Evolutionary conservation across 1,140 invertebrate genomes (phyloP), one percentile per base, ranked within the genome.

Genomic region (Heliconius eleuchia): DNA sequence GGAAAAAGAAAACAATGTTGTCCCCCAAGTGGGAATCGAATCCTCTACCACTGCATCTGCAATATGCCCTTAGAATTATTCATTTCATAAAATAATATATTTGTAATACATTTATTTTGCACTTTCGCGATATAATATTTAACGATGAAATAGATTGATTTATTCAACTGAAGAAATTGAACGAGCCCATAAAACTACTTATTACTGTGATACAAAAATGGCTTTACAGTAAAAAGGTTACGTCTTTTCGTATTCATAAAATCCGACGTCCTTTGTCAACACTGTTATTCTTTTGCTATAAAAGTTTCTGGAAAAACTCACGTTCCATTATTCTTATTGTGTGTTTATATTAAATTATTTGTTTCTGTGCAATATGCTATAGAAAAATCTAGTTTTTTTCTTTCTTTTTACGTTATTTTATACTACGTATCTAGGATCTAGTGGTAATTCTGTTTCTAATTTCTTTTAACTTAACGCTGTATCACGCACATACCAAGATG

Each of bases 171-270:
- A 55, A 74, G 42, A 79, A 79, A 79, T 73, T 46, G 34, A 39
- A 37, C 16, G 34, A 39, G 71, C 39, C 55, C 11, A 74, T 66
- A 50, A 79, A 74, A 79, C 78, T 71, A 57, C 73, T 42, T 52
- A 71, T 74, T 79, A 77, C 42, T 74, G 74, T 42, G 46, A 66
- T 55, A 74, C 77, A 73, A 78, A 76, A 78, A 75, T 73, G 73
- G 57, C 46, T 79, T 79, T 27, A 73, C 73, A 52, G 66, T 79
- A 71, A 74, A 78, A 78, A 79, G 27, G 73, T 71, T 76, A 74
- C 71, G 34, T 52, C 46, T 71, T 71, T 55, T 71, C 37, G 30
- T 79, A 79, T 79, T 79, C 78, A 71, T 71, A 79, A 74, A 79
- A 79, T 79, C 73, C 60, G 37, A 18, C 37, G n/a, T 39, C 37